Base-by-base conservation (phyloP, 2,888 invertebrate species). In the Monopis laevigella region DNA sequence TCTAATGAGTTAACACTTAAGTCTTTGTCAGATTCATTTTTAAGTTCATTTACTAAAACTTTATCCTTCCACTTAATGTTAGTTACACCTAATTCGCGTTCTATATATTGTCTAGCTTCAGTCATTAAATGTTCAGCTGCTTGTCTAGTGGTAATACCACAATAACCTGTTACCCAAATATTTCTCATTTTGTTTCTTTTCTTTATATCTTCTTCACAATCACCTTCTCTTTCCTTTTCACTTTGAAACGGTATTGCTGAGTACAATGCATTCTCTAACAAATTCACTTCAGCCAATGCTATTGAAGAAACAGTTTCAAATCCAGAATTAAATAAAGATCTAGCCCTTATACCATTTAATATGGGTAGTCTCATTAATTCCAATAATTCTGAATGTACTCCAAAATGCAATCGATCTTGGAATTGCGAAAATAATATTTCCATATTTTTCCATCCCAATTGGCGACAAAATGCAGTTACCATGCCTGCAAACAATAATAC, bases 391-490 rank as follows among this genome's bases (percentile, higher is more conserved):
- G 91, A 85, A 58, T 93, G 91, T 34, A 98, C 90, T 8, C 98
- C 98, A 66, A 98, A 98, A 56, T 93, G 93, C 29, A 99, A 82
- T 11, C 98, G 88, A 55, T 92, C 90, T 75, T 98, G 96, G 67
- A 99, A 98, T 69, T 97, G 94, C 0, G 90, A 87, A 29, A 99
- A 85, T 28, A 99, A 81, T 48, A 95, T 78, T 64, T 96, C 92
- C 56, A 99, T 83, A 60, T 90, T 93, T 48, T 86, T 86, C 98
- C 98, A 99, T 16, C 96, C 94, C 8, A 99, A 75, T 41, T 95
- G 89, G 47, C 86, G 87, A 66, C 97, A 96, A 74, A 99, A 98
- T n/a, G 93, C 88, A 2, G 96, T 95, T 1, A 98, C 93, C 92
- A 98, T 98, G 42, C 96, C 97, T 92, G 50, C 51, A 55, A 67